These are phyloP conservation scores for Motacilla tschutschensis DNA, from an alignment of 2,113 vertebrate genomes.

Conservation along the genomic window DNA sequence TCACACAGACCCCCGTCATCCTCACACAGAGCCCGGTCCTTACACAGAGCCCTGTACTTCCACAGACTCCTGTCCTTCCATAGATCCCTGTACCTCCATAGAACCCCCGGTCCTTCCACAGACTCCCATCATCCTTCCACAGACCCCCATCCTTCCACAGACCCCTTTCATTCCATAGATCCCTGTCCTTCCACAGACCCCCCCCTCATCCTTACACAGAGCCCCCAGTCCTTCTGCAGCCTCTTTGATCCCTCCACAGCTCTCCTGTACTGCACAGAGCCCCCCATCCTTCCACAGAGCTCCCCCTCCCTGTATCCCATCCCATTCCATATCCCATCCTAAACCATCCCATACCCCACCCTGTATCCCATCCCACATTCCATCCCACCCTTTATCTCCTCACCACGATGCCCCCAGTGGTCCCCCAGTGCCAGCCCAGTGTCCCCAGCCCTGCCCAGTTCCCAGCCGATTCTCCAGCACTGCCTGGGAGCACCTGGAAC, in stretches of 20 bases:
- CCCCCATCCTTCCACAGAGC: background rate
- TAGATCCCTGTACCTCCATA: too few relatives aligned
- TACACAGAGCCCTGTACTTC: background rate
- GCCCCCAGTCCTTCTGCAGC: background rate
- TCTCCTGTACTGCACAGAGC: background rate
- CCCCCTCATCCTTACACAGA: background rate
- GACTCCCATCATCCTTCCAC: too few relatives aligned
- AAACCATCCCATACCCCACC: background rate
- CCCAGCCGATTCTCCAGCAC: background rate
- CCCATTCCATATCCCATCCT: background rate
- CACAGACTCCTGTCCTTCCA: too few relatives aligned
- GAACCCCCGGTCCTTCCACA: rapidly evolving
- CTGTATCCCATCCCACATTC: background rate
- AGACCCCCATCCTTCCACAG: background rate
- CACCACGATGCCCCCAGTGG: rapidly evolving
- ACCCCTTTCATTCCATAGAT: background rate
- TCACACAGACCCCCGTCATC: too few relatives aligned
- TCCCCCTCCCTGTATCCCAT: background rate
- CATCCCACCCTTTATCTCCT: background rate
- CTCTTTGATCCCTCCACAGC: background rate
- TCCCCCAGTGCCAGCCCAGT: background rate
- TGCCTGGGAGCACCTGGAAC: background rate
- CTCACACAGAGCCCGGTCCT: too few relatives aligned
- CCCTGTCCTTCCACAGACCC: background rate
- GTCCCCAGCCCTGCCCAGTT: background rate